Evolutionary conservation across 2,113 vertebrate genomes (phyloP).

Genomic region (Scolopax mira): DNA sequence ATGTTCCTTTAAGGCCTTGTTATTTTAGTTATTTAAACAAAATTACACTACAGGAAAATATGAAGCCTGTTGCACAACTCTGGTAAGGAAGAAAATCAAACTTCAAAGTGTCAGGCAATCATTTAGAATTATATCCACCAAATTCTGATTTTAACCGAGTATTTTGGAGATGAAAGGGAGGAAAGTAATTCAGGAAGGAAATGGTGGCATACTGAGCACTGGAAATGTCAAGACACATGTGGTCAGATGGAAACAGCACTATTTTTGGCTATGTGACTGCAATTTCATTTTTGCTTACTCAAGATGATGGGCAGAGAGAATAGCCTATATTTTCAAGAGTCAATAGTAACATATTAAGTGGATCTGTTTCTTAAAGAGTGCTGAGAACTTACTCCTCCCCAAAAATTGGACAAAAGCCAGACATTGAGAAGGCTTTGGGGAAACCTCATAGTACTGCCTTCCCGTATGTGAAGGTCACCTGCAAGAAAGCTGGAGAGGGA

Average conservation of each 20-base stretch:
- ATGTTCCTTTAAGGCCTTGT: not conserved
- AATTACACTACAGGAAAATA: not conserved
- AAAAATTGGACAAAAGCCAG: not conserved
- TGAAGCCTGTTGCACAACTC: not conserved
- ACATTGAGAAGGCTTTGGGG: not conserved
- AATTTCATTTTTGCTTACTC: not conserved
- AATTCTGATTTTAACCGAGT: not conserved
- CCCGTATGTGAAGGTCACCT: not conserved
- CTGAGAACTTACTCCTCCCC: not conserved
- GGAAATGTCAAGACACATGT: not conserved
- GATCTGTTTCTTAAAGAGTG: not conserved
- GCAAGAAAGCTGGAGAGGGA: not conserved
- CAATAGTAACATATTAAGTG: not conserved
- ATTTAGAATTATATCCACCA: not conserved
- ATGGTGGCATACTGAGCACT: not conserved
- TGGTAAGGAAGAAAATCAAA: not conserved
- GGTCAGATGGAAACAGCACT: not conserved
- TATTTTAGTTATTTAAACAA: slow-evolving; percentile 13
- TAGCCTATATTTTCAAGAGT: not conserved
- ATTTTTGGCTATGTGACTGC: not conserved
- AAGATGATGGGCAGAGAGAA: not conserved
- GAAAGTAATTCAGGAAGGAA: not conserved
- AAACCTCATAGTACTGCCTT: not conserved
- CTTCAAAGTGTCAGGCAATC: not conserved
- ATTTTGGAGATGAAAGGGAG: not conserved